Conservation (phyloP, 2,113 vertebrate genomes). For the Vulpes lagopus region DNA sequence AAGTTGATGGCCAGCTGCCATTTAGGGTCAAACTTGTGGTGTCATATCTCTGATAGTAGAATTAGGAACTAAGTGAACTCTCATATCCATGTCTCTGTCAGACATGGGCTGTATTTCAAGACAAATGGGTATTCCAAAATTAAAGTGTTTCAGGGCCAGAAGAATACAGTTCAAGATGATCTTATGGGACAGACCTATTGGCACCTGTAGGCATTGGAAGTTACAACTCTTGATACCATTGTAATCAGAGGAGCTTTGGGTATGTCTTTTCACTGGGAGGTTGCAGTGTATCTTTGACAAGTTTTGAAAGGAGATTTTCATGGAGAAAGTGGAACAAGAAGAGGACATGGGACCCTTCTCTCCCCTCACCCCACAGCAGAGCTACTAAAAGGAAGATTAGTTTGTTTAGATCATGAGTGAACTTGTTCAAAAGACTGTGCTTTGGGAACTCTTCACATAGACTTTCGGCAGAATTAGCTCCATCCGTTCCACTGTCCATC, state of each 20-base stretch:
- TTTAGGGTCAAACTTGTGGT: not conserved
- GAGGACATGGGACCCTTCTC: not conserved
- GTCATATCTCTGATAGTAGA: not conserved
- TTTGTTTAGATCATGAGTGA: not conserved
- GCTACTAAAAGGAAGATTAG: not conserved
- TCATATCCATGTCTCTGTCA: not conserved
- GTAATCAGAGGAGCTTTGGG: conserved; percentile 2
- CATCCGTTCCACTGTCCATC: not conserved
- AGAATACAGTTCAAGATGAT: not conserved
- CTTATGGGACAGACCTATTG: not conserved
- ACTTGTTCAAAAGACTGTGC: not conserved
- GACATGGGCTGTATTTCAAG: not conserved
- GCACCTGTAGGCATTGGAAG: not conserved
- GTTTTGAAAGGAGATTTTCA: not conserved
- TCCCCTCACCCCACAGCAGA: not conserved
- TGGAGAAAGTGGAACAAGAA: not conserved
- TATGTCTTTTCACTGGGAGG: not conserved
- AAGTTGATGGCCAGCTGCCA: not conserved
- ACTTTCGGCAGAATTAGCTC: not conserved
- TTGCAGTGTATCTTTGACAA: not conserved
- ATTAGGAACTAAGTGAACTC: not conserved
- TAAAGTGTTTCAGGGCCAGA: not conserved
- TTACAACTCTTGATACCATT: not conserved
- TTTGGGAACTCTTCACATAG: not conserved
- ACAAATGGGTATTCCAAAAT: not conserved